These are phyloP conservation scores for Drosophila ambigua DNA, from an alignment of 1,140 invertebrate species.

Conservation along the genomic window DNA sequence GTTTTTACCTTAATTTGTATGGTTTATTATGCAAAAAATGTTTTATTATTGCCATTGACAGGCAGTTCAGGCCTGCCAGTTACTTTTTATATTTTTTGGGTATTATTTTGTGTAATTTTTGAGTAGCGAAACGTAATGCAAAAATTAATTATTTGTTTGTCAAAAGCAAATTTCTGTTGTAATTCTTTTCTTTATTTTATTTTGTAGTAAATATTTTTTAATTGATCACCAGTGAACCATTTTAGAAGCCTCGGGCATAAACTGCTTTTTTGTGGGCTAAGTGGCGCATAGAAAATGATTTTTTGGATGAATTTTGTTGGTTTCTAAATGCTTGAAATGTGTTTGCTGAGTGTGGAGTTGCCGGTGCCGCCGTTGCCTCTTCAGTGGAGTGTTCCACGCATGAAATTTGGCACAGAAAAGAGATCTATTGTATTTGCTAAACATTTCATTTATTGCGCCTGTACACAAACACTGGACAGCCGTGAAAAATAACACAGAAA, in stretches of 20 bases:
- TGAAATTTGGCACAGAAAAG: slow-evolving; percentile 35
- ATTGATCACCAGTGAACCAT: slow-evolving; percentile 42
- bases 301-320: background rate
- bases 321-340: slow-evolving; percentile 25
- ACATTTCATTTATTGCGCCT: slow-evolving; percentile 28
- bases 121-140: slow-evolving; percentile 15
- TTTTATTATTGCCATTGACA: no score
- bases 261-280: slow-evolving; percentile 39
- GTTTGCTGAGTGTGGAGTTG: slow-evolving; percentile 27
- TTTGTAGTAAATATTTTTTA: slow-evolving; percentile 8
- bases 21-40: no score
- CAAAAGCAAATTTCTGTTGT: slow-evolving; percentile 31
- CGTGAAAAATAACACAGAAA: slow-evolving; percentile 35
- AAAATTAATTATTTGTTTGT: slow-evolving; percentile 46
- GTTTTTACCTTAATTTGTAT: no score
- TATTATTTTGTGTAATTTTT: slow-evolving; percentile 1
- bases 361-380: slow-evolving; percentile 8
- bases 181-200: slow-evolving; percentile 18
- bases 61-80: no score
- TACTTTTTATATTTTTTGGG: background rate
- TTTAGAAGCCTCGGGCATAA: slow-evolving; percentile 23
- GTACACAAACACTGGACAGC: slow-evolving; percentile 42
- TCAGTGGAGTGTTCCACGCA: slow-evolving; percentile 49
- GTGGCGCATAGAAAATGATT: slow-evolving; percentile 34
- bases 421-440: slow-evolving; percentile 20